Base-by-base conservation (phyloP, 2,797 vertebrate genomes). In the Delichon dasypus region DNA sequence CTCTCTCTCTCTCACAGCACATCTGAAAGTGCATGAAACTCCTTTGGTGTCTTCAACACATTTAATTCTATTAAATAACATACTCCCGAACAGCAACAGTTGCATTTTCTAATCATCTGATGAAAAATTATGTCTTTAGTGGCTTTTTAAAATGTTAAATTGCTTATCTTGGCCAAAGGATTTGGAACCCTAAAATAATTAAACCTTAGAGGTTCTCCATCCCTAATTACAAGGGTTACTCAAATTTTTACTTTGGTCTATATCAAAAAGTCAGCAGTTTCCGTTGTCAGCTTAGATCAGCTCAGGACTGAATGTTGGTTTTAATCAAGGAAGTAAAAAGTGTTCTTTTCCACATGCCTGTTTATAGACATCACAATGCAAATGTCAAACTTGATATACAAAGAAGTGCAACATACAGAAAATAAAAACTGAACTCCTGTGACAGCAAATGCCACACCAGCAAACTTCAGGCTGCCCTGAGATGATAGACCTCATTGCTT, bases 401-500 rank as follows among this genome's bases (percentile, higher is more conserved):
- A 48, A 88, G 40, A 88, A 94, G 89, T 72, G 58, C 6, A 29
- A 62, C 67, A 38, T 44, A 92, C 18, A 44, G 51, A 84, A 92
- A 94, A 84, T 38, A 89, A 95, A 93, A 91, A 23, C 40, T 94
- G 90, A 95, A 73, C 30, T 68, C 62, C 70, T 82, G 19, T 92
- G 89, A 89, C 90, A 95, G 91, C 45, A 94, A 92, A 74, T 89
- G 93, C 85, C 79, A 70, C 66, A 84, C 70, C 76, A 95, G 85
- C 76, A 89, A 93, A 89, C 47, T 91, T 74, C 82, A 91, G 76
- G 32, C 60, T 89, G 70, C 40, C 47, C 79, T 55, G 76, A 83
- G 58, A 84, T 81, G 67, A 73, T 38, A 67, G 44, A 78, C 53
- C 58, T 94, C 71, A 70, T 48, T 90, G 55, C 62, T 90, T 83